Percentiles rank a stretch among this genome's conserved stretches.
phyloP scores from a whole-genome alignment of 2,888 invertebrate genomes.

The Lomographa bimaculata region DNA sequence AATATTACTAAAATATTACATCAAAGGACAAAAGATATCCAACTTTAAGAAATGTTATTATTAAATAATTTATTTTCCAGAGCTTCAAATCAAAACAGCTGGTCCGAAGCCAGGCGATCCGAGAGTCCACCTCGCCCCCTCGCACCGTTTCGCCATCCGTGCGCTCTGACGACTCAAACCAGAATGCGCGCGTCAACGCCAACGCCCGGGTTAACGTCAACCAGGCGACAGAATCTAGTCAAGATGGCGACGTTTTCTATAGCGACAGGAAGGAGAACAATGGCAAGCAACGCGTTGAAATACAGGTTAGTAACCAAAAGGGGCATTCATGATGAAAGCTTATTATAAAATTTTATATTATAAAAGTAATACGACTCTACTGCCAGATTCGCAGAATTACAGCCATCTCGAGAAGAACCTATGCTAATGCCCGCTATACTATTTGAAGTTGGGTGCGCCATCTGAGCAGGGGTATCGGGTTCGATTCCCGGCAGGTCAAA shows the following conservation, averaged over 20 bases:
- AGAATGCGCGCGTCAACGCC: slow-evolving; percentile 31
- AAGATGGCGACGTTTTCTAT: slow-evolving; percentile 47
- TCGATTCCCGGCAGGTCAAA: too few relatives aligned
- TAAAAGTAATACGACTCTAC: too few relatives aligned
- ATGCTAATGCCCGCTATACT: too few relatives aligned
- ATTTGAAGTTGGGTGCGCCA: too few relatives aligned
- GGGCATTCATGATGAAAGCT: too few relatives aligned
- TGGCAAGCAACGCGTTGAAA: slow-evolving; percentile 68
- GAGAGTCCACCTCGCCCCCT: slow-evolving; percentile 90
- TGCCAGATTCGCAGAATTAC: too few relatives aligned
- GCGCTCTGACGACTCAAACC: slow-evolving; percentile 24
- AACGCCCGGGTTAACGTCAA: slow-evolving; percentile 21
- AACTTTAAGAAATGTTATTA: too few relatives aligned
- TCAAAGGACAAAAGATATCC: too few relatives aligned
- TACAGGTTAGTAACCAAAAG: slow-evolving; percentile 62
- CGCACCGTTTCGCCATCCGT: slow-evolving; percentile 77
- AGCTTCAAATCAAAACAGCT: slow-evolving; percentile 91
- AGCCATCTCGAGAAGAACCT: too few relatives aligned
- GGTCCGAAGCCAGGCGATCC: slow-evolving; percentile 94
- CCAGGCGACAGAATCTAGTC: slow-evolving; percentile 61
- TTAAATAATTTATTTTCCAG: slow-evolving; percentile 51
- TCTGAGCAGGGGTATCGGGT: too few relatives aligned
- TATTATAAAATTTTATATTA: too few relatives aligned
- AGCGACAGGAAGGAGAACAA: slow-evolving; percentile 40
- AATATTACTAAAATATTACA: too few relatives aligned